phyloP scores from a whole-genome alignment of 2,888 invertebrate genomes.

The Stenichneumon culpator region DNA sequence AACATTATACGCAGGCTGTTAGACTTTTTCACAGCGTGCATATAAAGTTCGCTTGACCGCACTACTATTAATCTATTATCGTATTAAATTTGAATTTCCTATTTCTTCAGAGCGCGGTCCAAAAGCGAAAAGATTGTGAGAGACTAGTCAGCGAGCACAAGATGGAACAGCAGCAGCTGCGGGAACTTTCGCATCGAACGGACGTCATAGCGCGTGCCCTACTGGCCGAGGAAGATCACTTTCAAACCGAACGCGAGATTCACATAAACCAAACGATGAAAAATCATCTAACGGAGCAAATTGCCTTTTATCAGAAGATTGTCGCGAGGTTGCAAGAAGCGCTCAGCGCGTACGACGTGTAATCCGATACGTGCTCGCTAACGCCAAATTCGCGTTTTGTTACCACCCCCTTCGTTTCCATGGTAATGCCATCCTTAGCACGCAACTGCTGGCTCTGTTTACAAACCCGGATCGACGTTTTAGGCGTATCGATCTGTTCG shows the following conservation, averaged over 20 bases:
- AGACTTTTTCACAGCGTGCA: no score
- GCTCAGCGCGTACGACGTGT: constrained; percentile 85
- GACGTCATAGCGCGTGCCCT: constrained; percentile 97
- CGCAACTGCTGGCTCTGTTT: constrained; percentile 11
- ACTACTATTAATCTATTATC: background rate
- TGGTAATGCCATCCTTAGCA: constrained; percentile 22
- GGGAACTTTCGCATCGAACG: constrained; percentile 93
- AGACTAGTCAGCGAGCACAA: constrained; percentile 92
- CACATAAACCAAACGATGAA: constrained; percentile 96
- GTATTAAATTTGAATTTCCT: constrained; percentile 40
- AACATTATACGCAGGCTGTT: no score
- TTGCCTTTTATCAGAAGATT: constrained; percentile 95
- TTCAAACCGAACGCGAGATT: constrained; percentile 93
- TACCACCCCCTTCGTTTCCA: constrained; percentile 11
- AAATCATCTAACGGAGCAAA: constrained; percentile 94
- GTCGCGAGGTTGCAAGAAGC: constrained; percentile 90
- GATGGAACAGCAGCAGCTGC: constrained; percentile 92
- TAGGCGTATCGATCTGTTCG: background rate
- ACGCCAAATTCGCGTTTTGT: constrained; percentile 8
- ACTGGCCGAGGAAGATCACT: constrained; percentile 97
- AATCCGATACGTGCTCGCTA: constrained; percentile 58
- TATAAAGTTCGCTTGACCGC: no score
- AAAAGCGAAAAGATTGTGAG: constrained; percentile 96
- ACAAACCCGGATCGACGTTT: background rate
- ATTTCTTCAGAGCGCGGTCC: constrained; percentile 89